Base-by-base conservation (phyloP, 2,113 vertebrate genomes). In the Rhegmatorhina hoffmannsi region DNA sequence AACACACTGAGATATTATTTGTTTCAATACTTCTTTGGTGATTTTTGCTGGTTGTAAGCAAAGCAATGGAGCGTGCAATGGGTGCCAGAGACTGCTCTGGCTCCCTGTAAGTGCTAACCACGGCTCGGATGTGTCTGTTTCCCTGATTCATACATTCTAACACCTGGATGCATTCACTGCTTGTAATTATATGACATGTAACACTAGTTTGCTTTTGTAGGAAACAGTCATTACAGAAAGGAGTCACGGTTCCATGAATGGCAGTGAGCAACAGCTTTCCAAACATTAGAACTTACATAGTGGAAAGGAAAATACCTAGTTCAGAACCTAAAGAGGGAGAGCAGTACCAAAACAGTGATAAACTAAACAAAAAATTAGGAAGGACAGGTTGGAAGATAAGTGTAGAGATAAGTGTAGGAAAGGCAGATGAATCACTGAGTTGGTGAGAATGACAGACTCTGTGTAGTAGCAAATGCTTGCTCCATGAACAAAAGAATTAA, bases 351-450 rank as follows among this genome's bases (percentile, higher is more conserved):
- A 90, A 72, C 68, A 72, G 49, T 58, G 76, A 53, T 56, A 94
- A 80, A 34, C 21, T 69, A 59, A 92, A 92, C 58, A 95, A 91
- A 89, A 84, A 80, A 82, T 75, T n/a, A 89, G 59, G 87, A 40
- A 66, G 77, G 73, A 80, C 25, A 70, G 13, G 15, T 85, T 89
- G 73, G 73, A 85, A 93, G 77, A n/a, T 46, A 76, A 92, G 56
- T 89, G 82, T 88, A 89, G 92, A 93, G 77, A n/a, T 46, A 76
- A 92, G 56, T 89, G 82, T 88, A 89, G 92, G 72, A 93, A 93
- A 94, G 92, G 84, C 81, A 68, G 55, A 91, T 96, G 91, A 94
- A 82, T 87, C 63, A 88, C 66, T 0, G 12, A 68, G 36, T 86
- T 91, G 72, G 68, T 84, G 53, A 64, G 88, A 76, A 82, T 90